phyloP scores from a whole-genome alignment of 2,888 invertebrate genomes.

The Zootermopsis nevadensis region DNA sequence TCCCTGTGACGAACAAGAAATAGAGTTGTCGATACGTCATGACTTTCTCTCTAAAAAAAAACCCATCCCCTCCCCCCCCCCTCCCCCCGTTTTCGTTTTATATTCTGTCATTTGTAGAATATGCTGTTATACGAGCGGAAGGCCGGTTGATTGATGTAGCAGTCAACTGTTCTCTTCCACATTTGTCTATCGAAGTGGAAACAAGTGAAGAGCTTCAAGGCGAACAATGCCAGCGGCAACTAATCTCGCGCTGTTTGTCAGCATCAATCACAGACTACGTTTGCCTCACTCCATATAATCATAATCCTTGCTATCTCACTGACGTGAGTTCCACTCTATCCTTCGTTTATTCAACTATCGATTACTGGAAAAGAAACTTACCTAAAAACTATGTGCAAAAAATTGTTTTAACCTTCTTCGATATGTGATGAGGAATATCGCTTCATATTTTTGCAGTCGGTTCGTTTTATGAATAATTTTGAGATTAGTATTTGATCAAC shows the following conservation, averaged over 20 bases:
- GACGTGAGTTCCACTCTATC: neutral
- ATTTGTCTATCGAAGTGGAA: conserved; percentile 2
- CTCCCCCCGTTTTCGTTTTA: neutral
- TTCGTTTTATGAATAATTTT: too few species aligned
- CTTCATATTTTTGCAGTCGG: too few species aligned
- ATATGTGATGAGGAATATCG: too few species aligned
- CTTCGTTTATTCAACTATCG: neutral
- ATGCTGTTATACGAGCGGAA: neutral
- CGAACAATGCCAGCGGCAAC: neutral
- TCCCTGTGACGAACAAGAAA: neutral
- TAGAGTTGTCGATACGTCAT: too few species aligned
- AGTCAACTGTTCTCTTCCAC: conserved; percentile 1
- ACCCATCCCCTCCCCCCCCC: too few species aligned
- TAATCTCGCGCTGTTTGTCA: neutral
- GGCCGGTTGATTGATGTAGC: conserved; percentile 1
- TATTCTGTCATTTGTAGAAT: conserved; percentile 16
- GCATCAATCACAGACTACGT: neutral
- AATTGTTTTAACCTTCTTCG: too few species aligned
- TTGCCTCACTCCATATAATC: neutral
- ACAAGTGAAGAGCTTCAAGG: neutral
- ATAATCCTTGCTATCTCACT: neutral
- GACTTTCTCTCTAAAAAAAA: too few species aligned
- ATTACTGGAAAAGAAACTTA: too few species aligned
- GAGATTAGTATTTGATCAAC: too few species aligned
- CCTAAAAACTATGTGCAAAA: too few species aligned